Percentiles rank a stretch among this genome's conserved stretches.
phyloP scores from a whole-genome alignment of 2,888 invertebrate genomes.

The Melitaea athalia region DNA sequence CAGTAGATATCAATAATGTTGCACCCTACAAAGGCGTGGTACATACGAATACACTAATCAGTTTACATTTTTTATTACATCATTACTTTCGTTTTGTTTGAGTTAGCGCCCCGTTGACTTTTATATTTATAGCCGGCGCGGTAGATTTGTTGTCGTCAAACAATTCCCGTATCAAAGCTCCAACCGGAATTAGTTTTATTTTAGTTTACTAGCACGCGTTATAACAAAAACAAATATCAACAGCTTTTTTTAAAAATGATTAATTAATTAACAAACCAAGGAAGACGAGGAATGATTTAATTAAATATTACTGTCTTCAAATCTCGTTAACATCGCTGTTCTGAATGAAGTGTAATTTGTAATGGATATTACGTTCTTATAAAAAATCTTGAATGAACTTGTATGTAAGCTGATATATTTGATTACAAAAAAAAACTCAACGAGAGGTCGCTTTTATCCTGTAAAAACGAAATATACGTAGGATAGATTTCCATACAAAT shows the following conservation, averaged over 20 bases:
- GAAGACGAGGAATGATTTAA: neutral
- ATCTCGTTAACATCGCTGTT: neutral
- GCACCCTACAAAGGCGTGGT: slow-evolving; percentile 13
- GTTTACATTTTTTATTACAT: slow-evolving; percentile 34
- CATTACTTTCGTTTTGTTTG: slow-evolving; percentile 35
- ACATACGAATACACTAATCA: slow-evolving; percentile 26
- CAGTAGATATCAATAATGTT: neutral
- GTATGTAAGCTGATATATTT: too few relatives aligned
- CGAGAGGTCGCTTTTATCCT: too few relatives aligned
- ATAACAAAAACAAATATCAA: neutral
- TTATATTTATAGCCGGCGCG: slow-evolving; percentile 36
- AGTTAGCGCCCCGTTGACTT: slow-evolving; percentile 37
- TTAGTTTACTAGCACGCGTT: neutral
- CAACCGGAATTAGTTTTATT: slow-evolving; percentile 6
- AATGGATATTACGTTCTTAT: too few relatives aligned
- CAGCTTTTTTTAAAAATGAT: neutral
- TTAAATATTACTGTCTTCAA: neutral
- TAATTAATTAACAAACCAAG: too few relatives aligned
- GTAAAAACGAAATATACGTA: too few relatives aligned
- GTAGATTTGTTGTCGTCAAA: slow-evolving; percentile 18
- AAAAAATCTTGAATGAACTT: too few relatives aligned
- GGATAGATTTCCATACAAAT: too few relatives aligned
- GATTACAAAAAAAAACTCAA: too few relatives aligned
- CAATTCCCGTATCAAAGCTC: slow-evolving; percentile 13
- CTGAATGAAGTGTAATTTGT: too few relatives aligned